These are phyloP conservation scores for Trypoxylus dichotomus DNA, from an alignment of 1,140 invertebrate species.

Conservation along the genomic window DNA sequence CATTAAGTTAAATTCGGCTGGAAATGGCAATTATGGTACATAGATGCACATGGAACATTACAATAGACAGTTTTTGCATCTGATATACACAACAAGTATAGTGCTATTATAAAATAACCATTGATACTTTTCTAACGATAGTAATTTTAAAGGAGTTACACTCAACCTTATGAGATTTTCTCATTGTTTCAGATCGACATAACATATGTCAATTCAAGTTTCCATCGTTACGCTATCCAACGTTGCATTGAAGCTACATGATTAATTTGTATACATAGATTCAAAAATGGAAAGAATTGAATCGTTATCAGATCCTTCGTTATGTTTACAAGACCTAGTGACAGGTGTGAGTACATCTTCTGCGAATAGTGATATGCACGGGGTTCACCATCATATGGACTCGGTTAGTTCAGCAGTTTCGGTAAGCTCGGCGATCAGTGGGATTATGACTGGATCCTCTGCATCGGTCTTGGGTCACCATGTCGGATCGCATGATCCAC, in stretches of 20 bases:
- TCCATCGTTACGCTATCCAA: not conserved
- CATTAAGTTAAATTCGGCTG: too few relatives aligned
- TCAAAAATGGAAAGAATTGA: slow-evolving; percentile 58
- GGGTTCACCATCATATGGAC: slow-evolving; percentile 62
- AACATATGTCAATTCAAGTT: not conserved
- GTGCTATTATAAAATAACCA: too few relatives aligned
- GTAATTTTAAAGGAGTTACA: not conserved
- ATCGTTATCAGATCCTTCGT: slow-evolving; percentile 64
- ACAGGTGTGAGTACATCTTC: slow-evolving; percentile 54
- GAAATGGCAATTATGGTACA: too few relatives aligned
- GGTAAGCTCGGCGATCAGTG: slow-evolving; percentile 66
- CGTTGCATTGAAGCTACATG: too few relatives aligned
- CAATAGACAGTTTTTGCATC: too few relatives aligned
- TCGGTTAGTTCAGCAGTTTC: slow-evolving; percentile 63
- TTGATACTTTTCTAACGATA: too few relatives aligned
- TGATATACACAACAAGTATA: too few relatives aligned
- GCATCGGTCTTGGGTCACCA: slow-evolving; percentile 56
- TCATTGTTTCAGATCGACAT: not conserved
- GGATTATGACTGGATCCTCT: slow-evolving; percentile 65
- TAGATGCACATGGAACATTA: too few relatives aligned
- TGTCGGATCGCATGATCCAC: slow-evolving; percentile 52
- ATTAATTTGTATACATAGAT: too few relatives aligned
- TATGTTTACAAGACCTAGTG: slow-evolving; percentile 75
- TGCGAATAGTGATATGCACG: slow-evolving; percentile 57
- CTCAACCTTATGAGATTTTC: not conserved